phyloP scores from a whole-genome alignment of 1,140 invertebrate species.

The Drosophila sp. region DNA sequence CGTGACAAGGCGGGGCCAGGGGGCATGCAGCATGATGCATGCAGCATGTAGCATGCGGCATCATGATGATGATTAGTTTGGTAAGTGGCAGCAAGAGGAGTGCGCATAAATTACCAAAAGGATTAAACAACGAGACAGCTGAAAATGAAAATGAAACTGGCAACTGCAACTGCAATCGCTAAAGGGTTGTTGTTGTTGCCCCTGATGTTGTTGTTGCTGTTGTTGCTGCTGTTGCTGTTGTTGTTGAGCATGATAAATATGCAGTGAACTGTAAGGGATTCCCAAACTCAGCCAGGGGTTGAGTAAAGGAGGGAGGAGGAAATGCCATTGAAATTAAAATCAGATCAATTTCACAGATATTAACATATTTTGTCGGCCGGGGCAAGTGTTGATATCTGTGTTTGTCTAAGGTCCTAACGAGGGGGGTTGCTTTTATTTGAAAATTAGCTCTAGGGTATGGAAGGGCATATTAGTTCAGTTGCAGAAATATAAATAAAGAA shows the following conservation, averaged over 20 bases:
- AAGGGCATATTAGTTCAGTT: background rate
- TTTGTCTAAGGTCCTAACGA: constrained; percentile 16
- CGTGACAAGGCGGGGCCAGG: constrained; percentile 59
- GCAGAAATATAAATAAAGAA: background rate
- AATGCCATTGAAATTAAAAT: constrained; percentile 75
- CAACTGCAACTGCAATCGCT: constrained; percentile 24
- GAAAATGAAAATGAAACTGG: constrained; percentile 46
- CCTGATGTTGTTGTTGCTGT: constrained; percentile 23
- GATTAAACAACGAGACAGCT: constrained; percentile 74
- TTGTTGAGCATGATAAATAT: constrained; percentile 44
- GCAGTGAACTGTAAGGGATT: constrained; percentile 74
- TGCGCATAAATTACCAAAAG: constrained; percentile 79
- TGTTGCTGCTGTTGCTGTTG: constrained; percentile 18
- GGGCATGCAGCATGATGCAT: background rate
- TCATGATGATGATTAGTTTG: constrained; percentile 71
- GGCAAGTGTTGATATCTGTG: constrained; percentile 65
- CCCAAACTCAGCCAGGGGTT: constrained; percentile 19
- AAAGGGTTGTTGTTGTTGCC: constrained; percentile 58
- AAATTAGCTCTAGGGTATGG: constrained; percentile 6
- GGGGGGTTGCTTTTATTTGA: constrained; percentile 59
- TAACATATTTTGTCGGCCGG: constrained; percentile 62
- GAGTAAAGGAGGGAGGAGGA: constrained; percentile 7
- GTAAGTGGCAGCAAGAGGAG: constrained; percentile 75
- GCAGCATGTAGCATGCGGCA: constrained; percentile 27
- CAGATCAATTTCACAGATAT: constrained; percentile 81